Conservation (phyloP, 2,113 vertebrate species). For the Phoenicopterus ruber region DNA sequence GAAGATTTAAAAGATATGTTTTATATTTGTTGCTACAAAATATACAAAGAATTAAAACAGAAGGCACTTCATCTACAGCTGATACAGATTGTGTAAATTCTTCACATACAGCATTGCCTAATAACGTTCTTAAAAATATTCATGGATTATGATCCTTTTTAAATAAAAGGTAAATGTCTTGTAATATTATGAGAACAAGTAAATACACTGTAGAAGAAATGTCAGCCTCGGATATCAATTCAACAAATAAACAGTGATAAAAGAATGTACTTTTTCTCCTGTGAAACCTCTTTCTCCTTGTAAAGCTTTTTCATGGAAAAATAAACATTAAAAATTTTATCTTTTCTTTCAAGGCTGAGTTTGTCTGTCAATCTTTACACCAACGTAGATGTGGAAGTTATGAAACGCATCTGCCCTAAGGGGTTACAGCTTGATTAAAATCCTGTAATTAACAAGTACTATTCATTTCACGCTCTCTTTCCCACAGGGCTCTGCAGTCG, state of each 20-base stretch:
- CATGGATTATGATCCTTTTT: conserved; percentile 24
- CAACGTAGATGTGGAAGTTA: background rate
- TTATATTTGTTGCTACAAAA: background rate
- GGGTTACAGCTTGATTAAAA: background rate
- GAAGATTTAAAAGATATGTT: background rate
- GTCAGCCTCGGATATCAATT: background rate
- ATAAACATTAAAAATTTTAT: background rate
- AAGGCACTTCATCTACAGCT: background rate
- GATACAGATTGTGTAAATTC: background rate
- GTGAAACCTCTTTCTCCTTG: background rate
- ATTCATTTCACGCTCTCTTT: background rate
- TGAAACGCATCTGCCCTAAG: background rate
- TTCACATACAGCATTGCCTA: background rate
- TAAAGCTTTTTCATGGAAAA: conserved; percentile 50
- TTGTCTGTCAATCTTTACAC: background rate
- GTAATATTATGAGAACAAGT: conserved; percentile 9
- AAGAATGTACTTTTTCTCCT: conserved; percentile 36
- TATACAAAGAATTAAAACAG: background rate
- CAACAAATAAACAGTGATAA: conserved; percentile 25
- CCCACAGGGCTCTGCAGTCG: background rate
- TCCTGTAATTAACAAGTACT: background rate
- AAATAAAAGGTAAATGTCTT: conserved; percentile 29
- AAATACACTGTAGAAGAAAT: conserved; percentile 23
- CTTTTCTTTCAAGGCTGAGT: background rate
- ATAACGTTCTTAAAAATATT: background rate